A percentile compares a stretch with the other conserved stretches of the same genome.
phyloP scores from a whole-genome alignment of 2,113 vertebrate species.

The Piliocolobus tephrosceles region DNA sequence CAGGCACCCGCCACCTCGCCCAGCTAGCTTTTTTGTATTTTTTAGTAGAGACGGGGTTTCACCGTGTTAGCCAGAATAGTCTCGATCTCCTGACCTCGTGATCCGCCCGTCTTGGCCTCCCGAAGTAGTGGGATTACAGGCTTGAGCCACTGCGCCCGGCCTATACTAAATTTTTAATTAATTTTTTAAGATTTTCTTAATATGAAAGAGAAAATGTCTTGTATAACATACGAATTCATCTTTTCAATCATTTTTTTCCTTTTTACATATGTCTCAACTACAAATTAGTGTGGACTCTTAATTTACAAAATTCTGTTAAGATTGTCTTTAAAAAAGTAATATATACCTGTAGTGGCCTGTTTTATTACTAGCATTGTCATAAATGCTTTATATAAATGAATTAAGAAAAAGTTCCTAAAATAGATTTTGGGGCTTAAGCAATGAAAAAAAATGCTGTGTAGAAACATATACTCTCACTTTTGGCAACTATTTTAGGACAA shows the following conservation, averaged over 20 bases:
- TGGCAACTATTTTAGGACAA: background rate
- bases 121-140: too few species aligned
- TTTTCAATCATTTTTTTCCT: background rate
- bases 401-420: background rate
- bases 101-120: fast-evolving
- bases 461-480: background rate
- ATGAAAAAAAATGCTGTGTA: background rate
- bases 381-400: background rate
- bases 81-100: too few species aligned
- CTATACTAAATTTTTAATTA: background rate
- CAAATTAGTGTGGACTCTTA: background rate
- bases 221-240: background rate
- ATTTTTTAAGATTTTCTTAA: background rate
- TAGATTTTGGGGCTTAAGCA: background rate
- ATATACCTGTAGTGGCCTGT: fast-evolving
- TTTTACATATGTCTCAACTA: background rate
- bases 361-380: background rate
- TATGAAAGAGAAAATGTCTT: background rate
- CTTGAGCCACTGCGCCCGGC: too few species aligned
- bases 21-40: too few species aligned
- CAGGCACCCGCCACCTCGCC: too few species aligned
- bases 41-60: too few species aligned
- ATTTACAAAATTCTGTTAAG: background rate
- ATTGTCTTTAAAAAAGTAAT: background rate
- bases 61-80: too few species aligned